Percentiles rank a stretch among this genome's conserved stretches.
phyloP scores from a whole-genome alignment of 2,113 vertebrate species.

The Gadus macrocephalus region DNA sequence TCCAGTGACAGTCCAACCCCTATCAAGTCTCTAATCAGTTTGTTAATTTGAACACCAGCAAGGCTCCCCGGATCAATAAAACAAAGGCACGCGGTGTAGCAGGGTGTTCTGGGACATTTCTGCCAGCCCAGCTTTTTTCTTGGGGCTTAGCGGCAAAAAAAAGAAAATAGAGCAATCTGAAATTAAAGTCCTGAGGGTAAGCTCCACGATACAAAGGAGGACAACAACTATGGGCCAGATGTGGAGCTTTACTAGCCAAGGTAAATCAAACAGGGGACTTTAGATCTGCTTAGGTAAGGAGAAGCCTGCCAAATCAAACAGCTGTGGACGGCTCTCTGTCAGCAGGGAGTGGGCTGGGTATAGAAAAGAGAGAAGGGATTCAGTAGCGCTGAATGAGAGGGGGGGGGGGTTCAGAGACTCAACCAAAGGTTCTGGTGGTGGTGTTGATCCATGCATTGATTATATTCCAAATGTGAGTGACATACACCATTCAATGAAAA shows the following conservation, averaged over 20 bases:
- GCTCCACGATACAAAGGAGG: conserved; percentile 12
- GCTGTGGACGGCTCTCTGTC: conserved; percentile 19
- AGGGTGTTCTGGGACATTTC: conserved; percentile 9
- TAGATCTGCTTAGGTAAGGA: conserved; percentile 13
- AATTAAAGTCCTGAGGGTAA: conserved; percentile 23
- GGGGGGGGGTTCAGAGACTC: too few relatives aligned
- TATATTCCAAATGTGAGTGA: too few relatives aligned
- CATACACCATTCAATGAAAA: too few relatives aligned
- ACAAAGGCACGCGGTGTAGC: conserved; percentile 31
- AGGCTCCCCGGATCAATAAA: conserved; percentile 21
- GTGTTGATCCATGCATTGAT: too few relatives aligned
- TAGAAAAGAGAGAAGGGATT: neutral
- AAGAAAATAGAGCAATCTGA: conserved; percentile 14
- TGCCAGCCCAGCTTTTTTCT: conserved; percentile 28
- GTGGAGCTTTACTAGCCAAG: conserved; percentile 22
- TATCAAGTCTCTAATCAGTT: conserved; percentile 34
- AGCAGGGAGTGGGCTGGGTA: too few relatives aligned
- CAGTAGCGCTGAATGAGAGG: conserved; percentile 16
- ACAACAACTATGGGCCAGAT: conserved; percentile 26
- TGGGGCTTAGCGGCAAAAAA: conserved; percentile 27
- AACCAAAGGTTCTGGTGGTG: too few relatives aligned
- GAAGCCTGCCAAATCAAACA: conserved; percentile 30
- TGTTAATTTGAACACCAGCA: conserved; percentile 40
- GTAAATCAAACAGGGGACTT: conserved; percentile 23
- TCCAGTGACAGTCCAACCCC: conserved; percentile 18